Conservation (phyloP, 2,113 vertebrate species). For the Pachypanchax playfairii region DNA sequence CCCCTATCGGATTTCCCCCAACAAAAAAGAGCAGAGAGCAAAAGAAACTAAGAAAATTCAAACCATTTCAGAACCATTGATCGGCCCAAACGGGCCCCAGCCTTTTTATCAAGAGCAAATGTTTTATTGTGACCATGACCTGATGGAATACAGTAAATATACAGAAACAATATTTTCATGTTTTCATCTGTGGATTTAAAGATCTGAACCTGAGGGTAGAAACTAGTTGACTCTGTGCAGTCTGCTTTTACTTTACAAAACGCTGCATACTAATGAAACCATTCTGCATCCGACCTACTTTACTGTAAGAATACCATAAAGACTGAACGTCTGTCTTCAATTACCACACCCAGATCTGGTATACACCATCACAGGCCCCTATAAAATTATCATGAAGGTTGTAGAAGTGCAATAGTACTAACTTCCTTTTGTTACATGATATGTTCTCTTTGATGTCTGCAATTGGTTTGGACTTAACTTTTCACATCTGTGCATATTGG, state of each 20-base stretch:
- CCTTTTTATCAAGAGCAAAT: constrained; percentile 24
- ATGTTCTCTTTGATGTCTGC: constrained; percentile 60
- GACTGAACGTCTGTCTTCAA: constrained; percentile 74
- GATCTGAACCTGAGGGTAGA: neutral
- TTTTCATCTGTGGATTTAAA: constrained; percentile 12
- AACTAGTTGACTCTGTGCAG: neutral
- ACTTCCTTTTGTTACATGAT: constrained; percentile 60
- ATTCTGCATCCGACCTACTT: constrained; percentile 64
- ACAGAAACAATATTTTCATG: neutral
- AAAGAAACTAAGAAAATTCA: constrained; percentile 56
- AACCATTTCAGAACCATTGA: constrained; percentile 59
- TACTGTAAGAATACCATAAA: constrained; percentile 68
- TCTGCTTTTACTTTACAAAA: constrained; percentile 14
- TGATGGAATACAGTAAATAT: constrained; percentile 1
- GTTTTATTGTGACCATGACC: constrained; percentile 19
- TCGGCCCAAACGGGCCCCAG: constrained; percentile 24
- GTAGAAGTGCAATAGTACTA: constrained; percentile 63
- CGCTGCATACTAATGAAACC: constrained; percentile 32
- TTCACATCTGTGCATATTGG: constrained; percentile 35
- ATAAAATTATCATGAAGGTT: constrained; percentile 70
- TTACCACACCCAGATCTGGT: constrained; percentile 74
- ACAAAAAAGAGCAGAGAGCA: constrained; percentile 66
- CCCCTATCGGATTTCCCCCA: constrained; percentile 77
- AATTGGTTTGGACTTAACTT: constrained; percentile 35
- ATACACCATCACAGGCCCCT: constrained; percentile 66